Conservation (phyloP, 1,140 invertebrate species). For the Eueides isabella region DNA sequence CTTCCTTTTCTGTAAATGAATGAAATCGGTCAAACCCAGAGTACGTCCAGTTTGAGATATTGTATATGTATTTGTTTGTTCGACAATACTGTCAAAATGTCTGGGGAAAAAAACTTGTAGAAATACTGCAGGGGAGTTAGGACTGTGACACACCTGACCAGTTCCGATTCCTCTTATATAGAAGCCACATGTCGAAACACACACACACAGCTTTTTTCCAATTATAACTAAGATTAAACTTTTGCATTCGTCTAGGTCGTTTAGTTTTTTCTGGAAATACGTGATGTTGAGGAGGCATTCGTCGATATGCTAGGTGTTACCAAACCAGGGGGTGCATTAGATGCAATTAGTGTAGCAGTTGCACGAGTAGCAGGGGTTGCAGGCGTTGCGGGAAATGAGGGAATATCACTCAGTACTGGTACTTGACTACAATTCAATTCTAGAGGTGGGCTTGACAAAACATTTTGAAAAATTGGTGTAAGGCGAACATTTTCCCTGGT, state of each 20-base stretch:
- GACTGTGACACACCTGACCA: constrained; percentile 9
- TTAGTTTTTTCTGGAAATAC: constrained; percentile 34
- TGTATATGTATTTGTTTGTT: constrained; percentile 34
- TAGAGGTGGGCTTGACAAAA: constrained; percentile 40
- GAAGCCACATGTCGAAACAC: constrained; percentile 27
- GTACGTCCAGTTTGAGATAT: constrained; percentile 31
- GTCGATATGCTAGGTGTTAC: constrained; percentile 33
- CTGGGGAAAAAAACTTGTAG: constrained; percentile 40
- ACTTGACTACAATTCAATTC: constrained; percentile 39
- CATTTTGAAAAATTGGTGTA: too few relatives aligned
- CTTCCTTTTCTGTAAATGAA: too few relatives aligned
- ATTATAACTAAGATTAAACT: too few relatives aligned
- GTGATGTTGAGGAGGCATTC: constrained; percentile 30
- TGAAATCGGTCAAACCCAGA: constrained; percentile 22
- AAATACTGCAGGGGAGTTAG: constrained; percentile 39
- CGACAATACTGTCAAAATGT: constrained; percentile 38
- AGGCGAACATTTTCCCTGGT: constrained; percentile 40
- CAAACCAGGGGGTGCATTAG: constrained; percentile 35
- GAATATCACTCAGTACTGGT: constrained; percentile 18
- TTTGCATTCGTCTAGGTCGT: constrained; percentile 19
- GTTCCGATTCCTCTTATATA: constrained; percentile 30
- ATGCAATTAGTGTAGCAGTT: constrained; percentile 36
- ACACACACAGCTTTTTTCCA: constrained; percentile 29
- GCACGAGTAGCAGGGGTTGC: constrained; percentile 24
- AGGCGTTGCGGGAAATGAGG: too few relatives aligned